phyloP scores from a whole-genome alignment of 2,113 vertebrate genomes.

The Cyanoderma ruficeps region DNA sequence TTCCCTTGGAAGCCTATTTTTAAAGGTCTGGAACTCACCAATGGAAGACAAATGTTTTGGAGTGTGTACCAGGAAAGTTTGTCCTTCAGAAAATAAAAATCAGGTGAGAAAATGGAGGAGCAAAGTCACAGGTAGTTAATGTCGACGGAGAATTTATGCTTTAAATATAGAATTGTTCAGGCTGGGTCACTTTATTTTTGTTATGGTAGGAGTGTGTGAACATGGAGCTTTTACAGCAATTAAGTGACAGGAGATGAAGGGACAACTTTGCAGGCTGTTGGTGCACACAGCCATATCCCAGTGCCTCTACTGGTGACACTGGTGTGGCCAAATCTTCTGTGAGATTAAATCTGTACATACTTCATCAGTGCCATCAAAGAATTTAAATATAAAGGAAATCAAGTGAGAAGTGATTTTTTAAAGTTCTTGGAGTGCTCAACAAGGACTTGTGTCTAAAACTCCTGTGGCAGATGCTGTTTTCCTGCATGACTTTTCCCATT shows the following conservation, averaged over 20 bases:
- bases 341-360: neutral
- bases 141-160: neutral
- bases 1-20: slow-evolving; percentile 30
- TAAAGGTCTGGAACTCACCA: slow-evolving; percentile 23
- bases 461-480: neutral
- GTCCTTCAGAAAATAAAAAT: neutral
- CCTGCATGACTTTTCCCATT: neutral
- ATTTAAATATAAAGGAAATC: neutral
- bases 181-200: neutral
- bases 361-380: neutral
- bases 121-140: neutral
- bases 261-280: neutral
- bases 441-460: neutral
- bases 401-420: neutral
- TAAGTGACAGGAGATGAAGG: neutral
- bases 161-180: neutral
- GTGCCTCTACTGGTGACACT: neutral
- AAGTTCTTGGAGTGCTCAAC: neutral
- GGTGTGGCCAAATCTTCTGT: neutral
- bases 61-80: neutral
- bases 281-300: neutral
- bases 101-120: neutral
- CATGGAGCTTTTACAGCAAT: neutral
- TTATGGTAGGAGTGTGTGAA: neutral
- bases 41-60: neutral